Percentiles rank a stretch among this genome's conserved stretches.
These are phyloP conservation scores for Hemicentrotus pulcherrimus DNA, from an alignment of 35 echinoderm and acorn worm species.

Conservation along the genomic window DNA sequence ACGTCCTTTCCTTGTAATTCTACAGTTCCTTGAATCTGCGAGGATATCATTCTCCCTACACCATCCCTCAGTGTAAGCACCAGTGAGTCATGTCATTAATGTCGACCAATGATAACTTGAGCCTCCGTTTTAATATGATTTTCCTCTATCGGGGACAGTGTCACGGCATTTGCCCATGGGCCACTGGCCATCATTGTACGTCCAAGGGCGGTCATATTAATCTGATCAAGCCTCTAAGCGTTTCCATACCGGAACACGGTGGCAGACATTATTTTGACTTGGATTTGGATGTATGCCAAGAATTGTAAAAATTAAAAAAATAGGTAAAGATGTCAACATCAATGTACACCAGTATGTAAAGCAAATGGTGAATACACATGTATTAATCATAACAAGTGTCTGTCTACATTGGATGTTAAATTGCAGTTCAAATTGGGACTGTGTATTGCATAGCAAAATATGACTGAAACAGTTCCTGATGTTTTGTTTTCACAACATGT, in stretches of 20 bases:
- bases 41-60: background rate
- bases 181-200: background rate
- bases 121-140: constrained; percentile 16
- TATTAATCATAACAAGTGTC: too few relatives aligned
- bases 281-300: background rate
- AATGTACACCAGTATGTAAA: background rate
- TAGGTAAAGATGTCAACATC: background rate
- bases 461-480: too few relatives aligned
- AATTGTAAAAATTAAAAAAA: background rate
- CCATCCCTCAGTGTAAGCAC: background rate
- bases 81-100: constrained; percentile 18
- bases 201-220: background rate
- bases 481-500: too few relatives aligned
- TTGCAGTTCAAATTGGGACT: too few relatives aligned
- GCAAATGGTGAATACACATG: background rate
- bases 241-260: background rate
- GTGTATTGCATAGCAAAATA: too few relatives aligned
- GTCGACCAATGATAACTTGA: background rate
- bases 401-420: too few relatives aligned
- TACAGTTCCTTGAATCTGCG: background rate
- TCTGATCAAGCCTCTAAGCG: background rate
- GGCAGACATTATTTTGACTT: background rate
- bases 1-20: constrained; percentile 1
- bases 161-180: background rate
- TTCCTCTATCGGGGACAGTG: background rate